phyloP scores from a whole-genome alignment of 1,140 invertebrate species.

The Paracyclopina nana region DNA sequence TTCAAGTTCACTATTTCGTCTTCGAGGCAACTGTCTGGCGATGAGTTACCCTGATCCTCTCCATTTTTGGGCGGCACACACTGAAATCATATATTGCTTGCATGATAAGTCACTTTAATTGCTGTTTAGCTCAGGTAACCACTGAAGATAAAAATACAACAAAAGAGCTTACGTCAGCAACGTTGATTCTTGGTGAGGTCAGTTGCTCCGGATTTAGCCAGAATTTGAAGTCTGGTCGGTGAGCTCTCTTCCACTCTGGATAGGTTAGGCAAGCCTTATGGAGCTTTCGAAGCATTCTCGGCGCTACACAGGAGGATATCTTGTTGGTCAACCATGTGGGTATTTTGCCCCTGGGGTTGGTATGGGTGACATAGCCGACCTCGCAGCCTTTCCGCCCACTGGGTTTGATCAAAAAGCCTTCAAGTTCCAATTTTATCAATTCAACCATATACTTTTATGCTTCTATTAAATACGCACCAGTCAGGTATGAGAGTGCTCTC shows the following conservation, averaged over 20 bases:
- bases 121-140: no score
- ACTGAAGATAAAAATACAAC: no score
- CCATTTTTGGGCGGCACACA: no score
- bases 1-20: no score
- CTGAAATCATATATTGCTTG: no score
- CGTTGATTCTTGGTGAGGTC: constrained; percentile 1
- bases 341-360: constrained; percentile 65
- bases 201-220: constrained; percentile 72
- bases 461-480: constrained; percentile 24
- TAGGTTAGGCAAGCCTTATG: constrained; percentile 58
- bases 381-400: constrained; percentile 38
- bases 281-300: constrained; percentile 53
- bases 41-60: no score
- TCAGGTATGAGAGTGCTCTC: constrained; percentile 38
- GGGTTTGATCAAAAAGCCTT: constrained; percentile 32
- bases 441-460: background rate
- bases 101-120: no score
- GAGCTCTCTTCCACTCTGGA: constrained; percentile 50
- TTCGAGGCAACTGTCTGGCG: no score
- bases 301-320: constrained; percentile 62
- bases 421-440: background rate
- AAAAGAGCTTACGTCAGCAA: constrained; percentile 7
- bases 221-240: constrained; percentile 53
- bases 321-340: constrained; percentile 75
- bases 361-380: constrained; percentile 62